A percentile compares a stretch with the other conserved stretches of the same genome.
Conservation (phyloP, 2,888 invertebrate species). For the Parnassius smintheus region DNA sequence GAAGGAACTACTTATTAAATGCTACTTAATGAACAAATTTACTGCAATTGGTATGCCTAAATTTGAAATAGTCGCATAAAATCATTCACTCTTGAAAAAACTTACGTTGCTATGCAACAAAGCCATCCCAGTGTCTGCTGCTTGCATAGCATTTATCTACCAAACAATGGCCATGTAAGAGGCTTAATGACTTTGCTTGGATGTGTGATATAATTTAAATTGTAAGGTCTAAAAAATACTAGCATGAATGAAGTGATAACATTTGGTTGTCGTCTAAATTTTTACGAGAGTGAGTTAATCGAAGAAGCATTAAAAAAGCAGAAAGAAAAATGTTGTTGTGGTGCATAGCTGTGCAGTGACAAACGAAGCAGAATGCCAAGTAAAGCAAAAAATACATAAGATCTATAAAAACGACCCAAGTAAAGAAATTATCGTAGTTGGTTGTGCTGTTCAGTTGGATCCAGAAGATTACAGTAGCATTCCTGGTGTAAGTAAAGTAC, state of each 20-base stretch:
- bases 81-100: no score
- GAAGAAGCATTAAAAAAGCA: neutral
- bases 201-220: no score
- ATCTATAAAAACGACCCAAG: neutral
- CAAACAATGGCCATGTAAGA: no score
- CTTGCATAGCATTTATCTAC: no score
- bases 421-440: neutral
- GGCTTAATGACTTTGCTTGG: no score
- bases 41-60: no score
- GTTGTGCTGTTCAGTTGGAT: neutral
- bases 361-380: neutral
- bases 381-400: neutral
- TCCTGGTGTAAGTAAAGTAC: neutral
- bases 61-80: no score
- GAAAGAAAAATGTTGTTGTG: neutral
- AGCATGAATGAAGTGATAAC: neutral
- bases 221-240: no score
- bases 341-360: constrained; percentile 2
- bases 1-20: no score
- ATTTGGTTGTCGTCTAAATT: constrained; percentile 2
- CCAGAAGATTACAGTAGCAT: neutral
- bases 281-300: neutral
- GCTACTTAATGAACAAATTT: no score
- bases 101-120: no score
- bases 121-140: no score